phyloP scores from a whole-genome alignment of 2,113 vertebrate genomes.

The Ornithorhynchus anatinus region DNA sequence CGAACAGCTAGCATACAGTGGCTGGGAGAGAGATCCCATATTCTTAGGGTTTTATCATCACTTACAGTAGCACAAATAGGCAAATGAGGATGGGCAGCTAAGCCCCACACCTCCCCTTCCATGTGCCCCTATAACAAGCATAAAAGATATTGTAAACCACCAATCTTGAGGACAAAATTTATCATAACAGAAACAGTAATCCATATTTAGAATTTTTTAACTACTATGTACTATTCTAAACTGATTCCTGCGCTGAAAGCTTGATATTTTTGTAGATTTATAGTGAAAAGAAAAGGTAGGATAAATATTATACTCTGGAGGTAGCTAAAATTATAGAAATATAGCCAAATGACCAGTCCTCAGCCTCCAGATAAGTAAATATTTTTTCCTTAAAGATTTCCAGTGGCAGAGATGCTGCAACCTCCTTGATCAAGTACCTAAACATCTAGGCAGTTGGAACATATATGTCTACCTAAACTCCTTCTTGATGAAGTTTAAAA shows the following conservation, averaged over 20 bases:
- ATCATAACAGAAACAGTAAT: not conserved
- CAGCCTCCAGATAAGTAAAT: too few relatives aligned
- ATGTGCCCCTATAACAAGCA: slow-evolving; percentile 89
- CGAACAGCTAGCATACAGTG: slow-evolving; percentile 99
- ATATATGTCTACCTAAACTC: too few relatives aligned
- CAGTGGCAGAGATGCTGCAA: too few relatives aligned
- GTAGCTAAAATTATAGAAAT: too few relatives aligned
- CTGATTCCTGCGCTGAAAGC: too few relatives aligned
- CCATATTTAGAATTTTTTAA: not conserved
- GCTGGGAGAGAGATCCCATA: slow-evolving; percentile 99
- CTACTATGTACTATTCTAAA: too few relatives aligned
- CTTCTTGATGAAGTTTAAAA: too few relatives aligned
- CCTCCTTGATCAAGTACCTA: too few relatives aligned
- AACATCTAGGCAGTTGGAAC: too few relatives aligned
- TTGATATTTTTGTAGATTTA: not conserved
- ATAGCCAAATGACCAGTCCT: too few relatives aligned
- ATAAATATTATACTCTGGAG: too few relatives aligned
- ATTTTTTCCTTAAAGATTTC: too few relatives aligned
- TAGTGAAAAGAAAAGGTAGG: not conserved
- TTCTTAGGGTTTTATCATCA: slow-evolving; percentile 96
- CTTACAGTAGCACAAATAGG: slow-evolving; percentile 98
- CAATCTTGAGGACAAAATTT: slow-evolving; percentile 7
- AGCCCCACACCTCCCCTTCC: slow-evolving; percentile 98
- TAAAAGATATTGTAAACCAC: slow-evolving; percentile 1
- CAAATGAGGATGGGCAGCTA: slow-evolving; percentile 95